Evolutionary conservation across 2,113 vertebrate genomes (phyloP).

Genomic region (Bungarus multicinctus): DNA sequence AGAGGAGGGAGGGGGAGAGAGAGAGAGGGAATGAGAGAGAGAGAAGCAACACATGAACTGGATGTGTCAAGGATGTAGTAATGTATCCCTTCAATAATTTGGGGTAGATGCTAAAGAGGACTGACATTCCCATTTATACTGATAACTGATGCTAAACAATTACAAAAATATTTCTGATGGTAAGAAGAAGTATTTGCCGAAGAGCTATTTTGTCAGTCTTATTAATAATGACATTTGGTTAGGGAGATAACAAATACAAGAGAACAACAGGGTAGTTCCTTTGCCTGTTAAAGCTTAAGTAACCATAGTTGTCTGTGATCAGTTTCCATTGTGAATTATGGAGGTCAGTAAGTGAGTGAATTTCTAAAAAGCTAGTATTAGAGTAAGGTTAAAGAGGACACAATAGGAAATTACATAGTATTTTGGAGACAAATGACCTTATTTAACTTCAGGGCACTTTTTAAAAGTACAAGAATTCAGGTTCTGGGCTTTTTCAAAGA

Average conservation of each 20-base stretch:
- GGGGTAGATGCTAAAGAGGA: neutral
- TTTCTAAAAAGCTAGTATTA: slow-evolving; percentile 55
- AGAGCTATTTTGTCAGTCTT: slow-evolving; percentile 38
- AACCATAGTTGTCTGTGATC: slow-evolving; percentile 38
- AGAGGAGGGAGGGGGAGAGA: neutral
- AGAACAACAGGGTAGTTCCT: slow-evolving; percentile 4
- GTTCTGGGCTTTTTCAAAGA: no score
- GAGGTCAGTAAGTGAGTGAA: slow-evolving; percentile 41
- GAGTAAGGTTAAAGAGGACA: slow-evolving; percentile 49
- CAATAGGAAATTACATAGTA: slow-evolving; percentile 45
- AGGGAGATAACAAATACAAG: slow-evolving; percentile 24
- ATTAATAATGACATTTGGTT: slow-evolving; percentile 45
- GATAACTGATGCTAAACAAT: neutral
- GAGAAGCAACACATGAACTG: neutral
- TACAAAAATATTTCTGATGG: neutral
- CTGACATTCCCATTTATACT: neutral
- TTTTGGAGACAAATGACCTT: slow-evolving; percentile 50
- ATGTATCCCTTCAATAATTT: neutral
- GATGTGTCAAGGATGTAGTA: neutral
- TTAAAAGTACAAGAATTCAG: no score
- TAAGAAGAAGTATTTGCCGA: slow-evolving; percentile 8
- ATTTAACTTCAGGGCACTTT: slow-evolving; percentile 12
- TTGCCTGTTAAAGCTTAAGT: slow-evolving; percentile 40
- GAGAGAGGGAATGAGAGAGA: neutral
- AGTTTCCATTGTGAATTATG: slow-evolving; percentile 47